phyloP scores from a whole-genome alignment of 2,113 vertebrate genomes.

The Porphyrio hochstetteri region DNA sequence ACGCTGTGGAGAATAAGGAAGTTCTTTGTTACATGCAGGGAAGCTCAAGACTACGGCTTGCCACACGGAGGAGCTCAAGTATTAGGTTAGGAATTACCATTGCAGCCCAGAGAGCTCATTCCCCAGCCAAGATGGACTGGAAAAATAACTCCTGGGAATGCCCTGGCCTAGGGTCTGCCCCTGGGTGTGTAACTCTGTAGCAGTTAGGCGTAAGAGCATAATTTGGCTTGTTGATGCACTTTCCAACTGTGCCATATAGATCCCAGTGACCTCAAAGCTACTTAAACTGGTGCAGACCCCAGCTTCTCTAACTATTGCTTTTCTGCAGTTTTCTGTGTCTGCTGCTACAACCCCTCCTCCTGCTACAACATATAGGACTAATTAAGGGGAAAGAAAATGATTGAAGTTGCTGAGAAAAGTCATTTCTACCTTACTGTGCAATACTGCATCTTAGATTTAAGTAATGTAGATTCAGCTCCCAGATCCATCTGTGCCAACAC shows the following conservation, averaged over 20 bases:
- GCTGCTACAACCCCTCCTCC: background rate
- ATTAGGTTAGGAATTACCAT: constrained; percentile 47
- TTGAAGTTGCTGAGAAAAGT: background rate
- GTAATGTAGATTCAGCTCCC: background rate
- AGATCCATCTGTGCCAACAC: background rate
- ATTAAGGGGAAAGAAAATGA: background rate
- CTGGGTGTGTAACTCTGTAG: background rate
- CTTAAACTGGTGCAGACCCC: background rate
- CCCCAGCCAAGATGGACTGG: background rate
- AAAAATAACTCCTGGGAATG: background rate
- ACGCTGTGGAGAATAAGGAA: background rate
- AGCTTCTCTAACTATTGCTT: background rate
- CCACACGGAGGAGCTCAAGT: constrained; percentile 77
- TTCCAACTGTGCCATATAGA: background rate
- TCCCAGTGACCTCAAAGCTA: background rate
- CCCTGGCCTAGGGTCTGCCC: background rate
- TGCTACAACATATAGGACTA: background rate
- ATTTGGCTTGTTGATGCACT: background rate
- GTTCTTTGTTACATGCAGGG: background rate
- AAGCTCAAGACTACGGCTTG: background rate
- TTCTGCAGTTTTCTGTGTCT: background rate
- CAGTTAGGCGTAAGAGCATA: background rate
- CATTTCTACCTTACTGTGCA: background rate
- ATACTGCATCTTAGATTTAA: background rate
- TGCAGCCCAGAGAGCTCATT: background rate